Conservation (phyloP, 2,888 invertebrate genomes). For the Agriopis aurantiaria region DNA sequence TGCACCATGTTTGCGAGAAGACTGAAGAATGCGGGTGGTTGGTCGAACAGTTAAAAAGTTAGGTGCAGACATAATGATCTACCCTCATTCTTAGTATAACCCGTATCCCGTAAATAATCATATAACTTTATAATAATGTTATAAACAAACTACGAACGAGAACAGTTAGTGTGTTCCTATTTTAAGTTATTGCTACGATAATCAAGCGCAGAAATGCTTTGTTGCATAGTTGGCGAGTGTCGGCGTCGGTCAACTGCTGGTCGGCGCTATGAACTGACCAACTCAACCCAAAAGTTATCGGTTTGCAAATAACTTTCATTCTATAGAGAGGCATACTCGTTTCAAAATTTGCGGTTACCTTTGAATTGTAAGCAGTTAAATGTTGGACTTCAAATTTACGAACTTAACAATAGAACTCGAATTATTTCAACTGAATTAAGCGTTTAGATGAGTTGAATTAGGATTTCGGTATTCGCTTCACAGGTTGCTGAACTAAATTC, state of each 20-base stretch:
- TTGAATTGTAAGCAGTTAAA: conserved; percentile 85
- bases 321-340: conserved; percentile 79
- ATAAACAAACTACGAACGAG: background rate
- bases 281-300: conserved; percentile 79
- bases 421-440: conserved; percentile 84
- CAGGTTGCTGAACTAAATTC: conserved; percentile 77
- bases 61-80: too few relatives aligned
- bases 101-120: too few relatives aligned
- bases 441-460: conserved; percentile 78
- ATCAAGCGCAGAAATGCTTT: conserved; percentile 69
- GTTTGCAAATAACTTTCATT: conserved; percentile 83
- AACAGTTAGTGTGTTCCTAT: conserved; percentile 16
- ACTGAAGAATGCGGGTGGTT: too few relatives aligned
- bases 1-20: too few relatives aligned
- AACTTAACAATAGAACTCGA: conserved; percentile 84
- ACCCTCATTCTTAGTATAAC: too few relatives aligned
- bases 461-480: conserved; percentile 79
- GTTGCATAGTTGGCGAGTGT: conserved; percentile 70
- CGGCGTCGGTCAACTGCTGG: conserved; percentile 60
- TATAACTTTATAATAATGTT: too few relatives aligned
- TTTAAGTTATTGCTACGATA: conserved; percentile 58
- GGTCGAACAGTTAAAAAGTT: too few relatives aligned
- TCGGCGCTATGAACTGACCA: conserved; percentile 69
- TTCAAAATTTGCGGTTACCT: conserved; percentile 84
- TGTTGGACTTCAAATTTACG: conserved; percentile 82